These are phyloP conservation scores for Parazoanthus swiftii DNA, from an alignment of 92 coral and sea anemone genomes.

Conservation along the genomic window DNA sequence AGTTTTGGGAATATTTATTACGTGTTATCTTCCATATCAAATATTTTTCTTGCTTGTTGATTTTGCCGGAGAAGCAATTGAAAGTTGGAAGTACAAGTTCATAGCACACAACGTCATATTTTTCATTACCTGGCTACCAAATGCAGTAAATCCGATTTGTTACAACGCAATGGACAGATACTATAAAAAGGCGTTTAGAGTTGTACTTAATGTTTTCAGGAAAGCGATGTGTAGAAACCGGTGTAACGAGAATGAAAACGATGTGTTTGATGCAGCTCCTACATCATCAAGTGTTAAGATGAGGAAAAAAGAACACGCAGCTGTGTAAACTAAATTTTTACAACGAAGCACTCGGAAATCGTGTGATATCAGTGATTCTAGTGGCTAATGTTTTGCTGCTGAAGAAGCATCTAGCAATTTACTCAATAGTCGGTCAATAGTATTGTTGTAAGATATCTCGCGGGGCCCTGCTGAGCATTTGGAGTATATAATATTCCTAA, in stretches of 20 bases:
- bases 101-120: slow-evolving; percentile 40
- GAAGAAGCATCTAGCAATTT: neutral
- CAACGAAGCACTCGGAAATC: neutral
- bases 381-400: neutral
- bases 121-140: slow-evolving; percentile 66
- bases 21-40: slow-evolving; percentile 71
- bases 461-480: neutral
- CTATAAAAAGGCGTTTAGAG: slow-evolving; percentile 49
- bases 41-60: slow-evolving; percentile 56
- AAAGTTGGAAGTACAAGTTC: slow-evolving; percentile 46
- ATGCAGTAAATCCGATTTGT: slow-evolving; percentile 63
- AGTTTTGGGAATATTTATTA: slow-evolving; percentile 52
- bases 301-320: neutral
- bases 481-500: neutral
- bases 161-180: slow-evolving; percentile 63
- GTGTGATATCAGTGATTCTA: neutral
- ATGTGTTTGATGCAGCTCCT: neutral
- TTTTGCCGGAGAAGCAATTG: slow-evolving; percentile 38
- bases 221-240: neutral
- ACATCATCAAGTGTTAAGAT: neutral
- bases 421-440: neutral
- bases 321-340: neutral
- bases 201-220: neutral
- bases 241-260: neutral
- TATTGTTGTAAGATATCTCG: neutral